Conservation (phyloP, 1,140 invertebrate species). For the Drosophila subobscura region DNA sequence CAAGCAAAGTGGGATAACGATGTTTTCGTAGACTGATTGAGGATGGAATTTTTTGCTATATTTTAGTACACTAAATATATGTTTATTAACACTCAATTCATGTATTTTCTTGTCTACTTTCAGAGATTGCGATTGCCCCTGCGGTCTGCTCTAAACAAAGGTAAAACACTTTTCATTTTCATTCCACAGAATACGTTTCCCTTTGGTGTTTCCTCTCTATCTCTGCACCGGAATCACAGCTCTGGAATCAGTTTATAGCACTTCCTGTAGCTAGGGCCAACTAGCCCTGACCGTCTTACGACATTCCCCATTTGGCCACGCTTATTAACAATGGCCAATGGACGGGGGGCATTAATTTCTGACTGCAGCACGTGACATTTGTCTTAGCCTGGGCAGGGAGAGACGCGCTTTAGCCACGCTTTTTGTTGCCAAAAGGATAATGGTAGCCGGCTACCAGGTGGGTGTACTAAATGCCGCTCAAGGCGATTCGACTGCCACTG, state of each 20-base stretch:
- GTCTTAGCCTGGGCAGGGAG: conserved; percentile 46
- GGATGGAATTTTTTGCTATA: too few relatives aligned
- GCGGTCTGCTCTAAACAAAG: too few relatives aligned
- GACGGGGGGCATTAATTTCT: conserved; percentile 31
- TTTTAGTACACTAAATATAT: too few relatives aligned
- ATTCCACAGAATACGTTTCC: neutral
- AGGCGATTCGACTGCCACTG: conserved; percentile 29
- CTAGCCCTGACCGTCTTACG: neutral
- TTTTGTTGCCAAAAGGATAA: conserved; percentile 74
- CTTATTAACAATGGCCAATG: conserved; percentile 55
- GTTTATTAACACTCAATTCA: too few relatives aligned
- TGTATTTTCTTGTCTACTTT: too few relatives aligned
- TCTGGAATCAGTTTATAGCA: conserved; percentile 23
- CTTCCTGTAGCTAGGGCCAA: conserved; percentile 32
- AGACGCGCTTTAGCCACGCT: conserved; percentile 45
- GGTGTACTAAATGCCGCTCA: conserved; percentile 64
- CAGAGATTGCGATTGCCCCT: too few relatives aligned
- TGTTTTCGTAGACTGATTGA: too few relatives aligned
- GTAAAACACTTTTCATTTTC: too few relatives aligned
- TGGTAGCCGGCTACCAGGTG: conserved; percentile 68
- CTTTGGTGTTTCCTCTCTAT: too few relatives aligned
- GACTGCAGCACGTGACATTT: conserved; percentile 65
- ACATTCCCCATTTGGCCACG: conserved; percentile 48
- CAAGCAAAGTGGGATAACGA: too few relatives aligned
- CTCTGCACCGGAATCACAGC: conserved; percentile 34